These are phyloP conservation scores for Bicyclus anynana DNA, from an alignment of 1,140 invertebrate species.

Conservation along the genomic window DNA sequence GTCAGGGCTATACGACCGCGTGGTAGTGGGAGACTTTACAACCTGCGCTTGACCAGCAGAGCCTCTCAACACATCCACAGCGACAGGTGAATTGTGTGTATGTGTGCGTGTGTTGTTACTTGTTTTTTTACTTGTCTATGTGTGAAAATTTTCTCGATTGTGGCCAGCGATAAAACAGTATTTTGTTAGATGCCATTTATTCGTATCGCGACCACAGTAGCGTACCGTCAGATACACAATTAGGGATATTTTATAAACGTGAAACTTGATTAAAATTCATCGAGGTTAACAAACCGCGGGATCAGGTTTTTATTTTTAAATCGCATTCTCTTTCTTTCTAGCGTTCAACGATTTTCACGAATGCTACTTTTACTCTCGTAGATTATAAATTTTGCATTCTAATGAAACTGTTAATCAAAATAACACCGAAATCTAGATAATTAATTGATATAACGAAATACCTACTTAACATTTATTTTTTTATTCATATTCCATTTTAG, in stretches of 20 bases:
- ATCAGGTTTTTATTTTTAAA: conserved; percentile 4
- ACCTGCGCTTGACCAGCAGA: conserved; percentile 62
- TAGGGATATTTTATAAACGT: conserved; percentile 19
- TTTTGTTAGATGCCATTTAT: conserved; percentile 47
- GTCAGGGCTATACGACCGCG: conserved; percentile 30
- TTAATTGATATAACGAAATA: background rate
- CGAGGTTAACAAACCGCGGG: conserved; percentile 6
- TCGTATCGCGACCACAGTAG: conserved; percentile 38
- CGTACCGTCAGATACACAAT: conserved; percentile 39
- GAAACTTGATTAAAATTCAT: conserved; percentile 16
- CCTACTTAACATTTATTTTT: too few relatives aligned
- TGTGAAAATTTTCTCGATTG: conserved; percentile 58
- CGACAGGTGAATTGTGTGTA: conserved; percentile 64
- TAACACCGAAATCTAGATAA: background rate
- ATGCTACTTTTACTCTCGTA: conserved; percentile 16
- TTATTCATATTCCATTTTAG: too few relatives aligned
- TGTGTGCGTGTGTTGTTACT: conserved; percentile 56
- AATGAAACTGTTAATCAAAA: background rate
- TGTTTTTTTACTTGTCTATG: conserved; percentile 39
- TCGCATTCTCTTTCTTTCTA: conserved; percentile 9
- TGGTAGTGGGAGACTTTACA: conserved; percentile 57
- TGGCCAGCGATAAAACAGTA: conserved; percentile 65
- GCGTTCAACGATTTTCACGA: conserved; percentile 1
- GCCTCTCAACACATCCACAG: conserved; percentile 62
- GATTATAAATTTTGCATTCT: background rate